Evolutionary conservation across 1,140 invertebrate species (phyloP), one percentile per base, ranked within the genome.

Genomic region (Hetaerina americana): DNA sequence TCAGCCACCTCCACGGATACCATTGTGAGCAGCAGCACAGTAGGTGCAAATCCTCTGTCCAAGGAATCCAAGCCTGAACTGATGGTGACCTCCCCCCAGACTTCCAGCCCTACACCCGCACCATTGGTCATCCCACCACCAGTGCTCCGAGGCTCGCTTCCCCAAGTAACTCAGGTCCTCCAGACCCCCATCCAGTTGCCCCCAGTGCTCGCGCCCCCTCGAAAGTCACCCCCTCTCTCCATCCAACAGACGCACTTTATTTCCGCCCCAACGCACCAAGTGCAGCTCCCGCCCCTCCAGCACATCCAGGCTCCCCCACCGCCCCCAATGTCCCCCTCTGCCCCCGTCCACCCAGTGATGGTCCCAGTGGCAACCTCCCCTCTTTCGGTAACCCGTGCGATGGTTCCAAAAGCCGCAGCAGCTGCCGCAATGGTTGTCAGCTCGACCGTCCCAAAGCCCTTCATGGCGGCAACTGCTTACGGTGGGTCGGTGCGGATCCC

Each of bases 401-500:
- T 57, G 40, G 40, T 12, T 57, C 40, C 40, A 12, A 57, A 57
- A 57, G n/a, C n/a, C n/a, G 22, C 40, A 5, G 40, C 40, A 57
- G 40, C 40, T 18, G 40, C 40, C 15, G 40, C 40, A 57, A 57
- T 57, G 40, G 40, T 57, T 1, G 40, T 57, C 40, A 57, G 40
- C 40, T 57, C 40, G 15, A 57, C 40, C 3, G 22, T 57, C 40
- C 40, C 40, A 2, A 57, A 57, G 40, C 40, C 40, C 2, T 57
- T 18, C 40, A 67, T 81, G 66, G 81, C 82, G 1, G 80, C 80
- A 5, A 79, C 81, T n/a, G 80, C 80, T 26, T 70, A 82, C 15
- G 81, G 82, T 71, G 79, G 78, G 26, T 77, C 80, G 1, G 78
- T 80, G n/a, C 82, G 82, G 40, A 80, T 82, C 12, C 80, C 79